Evolutionary conservation across 2,113 vertebrate species (phyloP).

Genomic region (Gopherus evgoodei): DNA sequence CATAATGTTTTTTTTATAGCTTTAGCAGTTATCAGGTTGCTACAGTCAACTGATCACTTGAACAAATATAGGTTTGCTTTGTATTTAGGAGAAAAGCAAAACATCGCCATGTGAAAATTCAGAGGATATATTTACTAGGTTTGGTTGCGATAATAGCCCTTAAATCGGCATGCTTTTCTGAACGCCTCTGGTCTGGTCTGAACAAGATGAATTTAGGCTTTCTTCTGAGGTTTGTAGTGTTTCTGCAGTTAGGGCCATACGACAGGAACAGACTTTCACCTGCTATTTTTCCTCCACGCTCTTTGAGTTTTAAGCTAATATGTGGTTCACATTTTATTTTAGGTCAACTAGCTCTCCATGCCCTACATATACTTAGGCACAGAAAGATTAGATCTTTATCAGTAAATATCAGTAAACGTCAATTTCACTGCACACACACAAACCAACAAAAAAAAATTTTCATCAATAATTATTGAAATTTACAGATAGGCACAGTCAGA

Average conservation of each 20-base stretch:
- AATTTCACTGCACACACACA: not conserved
- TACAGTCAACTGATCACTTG: accelerated
- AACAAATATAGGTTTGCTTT: accelerated
- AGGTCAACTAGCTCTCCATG: not conserved
- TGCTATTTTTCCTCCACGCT: not conserved
- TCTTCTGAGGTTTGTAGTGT: not conserved
- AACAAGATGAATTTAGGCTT: not conserved
- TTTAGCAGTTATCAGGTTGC: accelerated
- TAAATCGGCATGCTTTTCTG: not conserved
- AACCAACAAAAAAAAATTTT: not conserved
- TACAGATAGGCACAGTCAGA: not conserved
- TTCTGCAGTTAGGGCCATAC: not conserved
- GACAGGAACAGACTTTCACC: not conserved
- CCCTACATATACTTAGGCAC: not conserved
- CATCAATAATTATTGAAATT: not conserved
- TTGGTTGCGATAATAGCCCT: not conserved
- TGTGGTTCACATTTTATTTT: not conserved
- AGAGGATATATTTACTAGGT: not conserved
- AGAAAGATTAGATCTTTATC: not conserved
- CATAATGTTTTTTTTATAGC: accelerated
- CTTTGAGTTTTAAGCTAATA: not conserved
- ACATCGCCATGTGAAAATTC: not conserved
- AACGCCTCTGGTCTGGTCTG: not conserved
- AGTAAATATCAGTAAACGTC: not conserved
- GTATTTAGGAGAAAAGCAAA: accelerated